These are phyloP conservation scores for Thaumatotibia leucotreta DNA, from an alignment of 1,140 invertebrate genomes.

Conservation along the genomic window DNA sequence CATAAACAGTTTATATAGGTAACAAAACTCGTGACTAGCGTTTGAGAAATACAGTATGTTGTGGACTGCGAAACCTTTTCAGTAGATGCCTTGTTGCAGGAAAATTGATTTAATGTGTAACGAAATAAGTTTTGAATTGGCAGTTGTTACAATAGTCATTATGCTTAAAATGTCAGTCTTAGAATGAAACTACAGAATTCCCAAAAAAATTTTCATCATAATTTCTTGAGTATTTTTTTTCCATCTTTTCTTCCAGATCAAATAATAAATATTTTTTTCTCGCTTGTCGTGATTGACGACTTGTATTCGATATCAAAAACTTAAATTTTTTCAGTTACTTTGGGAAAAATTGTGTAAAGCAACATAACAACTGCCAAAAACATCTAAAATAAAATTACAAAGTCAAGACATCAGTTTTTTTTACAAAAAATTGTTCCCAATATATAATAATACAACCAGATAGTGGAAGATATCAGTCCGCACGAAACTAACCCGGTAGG, in stretches of 20 bases:
- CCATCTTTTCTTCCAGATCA: no score
- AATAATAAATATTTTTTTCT: no score
- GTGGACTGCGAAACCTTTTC: slow-evolving; percentile 14
- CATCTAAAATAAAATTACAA: background rate
- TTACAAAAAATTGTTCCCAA: slow-evolving; percentile 17
- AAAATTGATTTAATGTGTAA: background rate
- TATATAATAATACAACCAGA: slow-evolving; percentile 14
- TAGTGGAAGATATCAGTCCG: slow-evolving; percentile 16
- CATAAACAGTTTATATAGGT: slow-evolving; percentile 68
- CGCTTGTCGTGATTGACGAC: no score
- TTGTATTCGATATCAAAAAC: no score
- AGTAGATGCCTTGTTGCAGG: background rate
- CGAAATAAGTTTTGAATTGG: background rate
- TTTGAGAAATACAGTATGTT: slow-evolving; percentile 44
- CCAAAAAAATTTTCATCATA: background rate
- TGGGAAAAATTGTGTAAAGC: no score
- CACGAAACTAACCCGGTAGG: background rate
- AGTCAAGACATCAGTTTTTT: background rate
- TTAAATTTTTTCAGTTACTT: no score
- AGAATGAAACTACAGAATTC: no score
- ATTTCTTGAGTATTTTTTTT: no score
- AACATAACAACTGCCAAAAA: background rate
- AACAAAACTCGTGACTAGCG: slow-evolving; percentile 73
- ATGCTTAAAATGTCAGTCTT: background rate
- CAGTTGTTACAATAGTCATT: background rate